Evolutionary conservation across 2,113 vertebrate genomes (phyloP), one percentile per base, ranked within the genome.

Genomic region (Etheostoma cragini): DNA sequence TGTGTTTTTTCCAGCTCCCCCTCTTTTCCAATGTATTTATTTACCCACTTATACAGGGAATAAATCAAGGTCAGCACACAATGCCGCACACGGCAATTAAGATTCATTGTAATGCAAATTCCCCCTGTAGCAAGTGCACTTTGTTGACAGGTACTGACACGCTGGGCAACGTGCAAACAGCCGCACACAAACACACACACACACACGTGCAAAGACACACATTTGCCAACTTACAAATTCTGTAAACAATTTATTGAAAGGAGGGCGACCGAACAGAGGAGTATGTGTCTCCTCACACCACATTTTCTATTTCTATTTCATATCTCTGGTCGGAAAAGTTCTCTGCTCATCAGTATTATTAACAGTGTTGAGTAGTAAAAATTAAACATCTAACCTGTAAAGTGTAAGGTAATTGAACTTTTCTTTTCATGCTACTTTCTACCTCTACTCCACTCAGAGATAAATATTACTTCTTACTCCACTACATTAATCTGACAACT

Each of bases 41-140:
- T 94, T 95, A 93, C 76, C 86, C 86, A 91, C 87, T 92, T 93
- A 91, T 87, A 88, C 91, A 63, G 77, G 79, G 85, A 92, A 92
- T 92, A 89, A 94, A 94, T 94, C 93, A 95, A 95, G 94, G 94
- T 95, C 94, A 95, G 91, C 85, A 91, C 86, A 91, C 76, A 89
- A 78, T 73, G 76, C 85, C 38, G 82, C 86, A 82, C 89, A 83
- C 79, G 65, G 90, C 93, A 91, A 93, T 94, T 93, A 92, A 93
- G 92, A 94, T 94, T 93, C 93, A 95, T 94, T 89, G 89, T 91
- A 82, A 95, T 95, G 94, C 92, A 95, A 94, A 95, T 95, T 88
- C 86, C 66, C 66, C 65, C 66, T 52, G 83, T 81, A 80, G 84
- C 35, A 26, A 84, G 67, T 45, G 83, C 77, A 4, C 57, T n/a